Evolutionary conservation across 2,797 vertebrate species (phyloP), one percentile per base, ranked within the genome.

Genomic region (Salmo trutta): DNA sequence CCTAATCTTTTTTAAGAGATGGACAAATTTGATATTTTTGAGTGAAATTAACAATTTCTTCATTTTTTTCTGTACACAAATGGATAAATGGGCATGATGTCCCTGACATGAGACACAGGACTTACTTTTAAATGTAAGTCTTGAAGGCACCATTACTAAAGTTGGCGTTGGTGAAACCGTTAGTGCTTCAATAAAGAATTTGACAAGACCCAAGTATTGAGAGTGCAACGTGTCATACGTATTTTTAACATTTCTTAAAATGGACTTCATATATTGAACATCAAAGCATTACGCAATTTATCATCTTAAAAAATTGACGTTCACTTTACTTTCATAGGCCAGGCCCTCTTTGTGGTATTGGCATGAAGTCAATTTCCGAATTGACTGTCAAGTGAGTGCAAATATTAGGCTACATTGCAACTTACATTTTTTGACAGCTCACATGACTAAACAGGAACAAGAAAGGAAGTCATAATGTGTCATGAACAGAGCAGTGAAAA

Each of bases 391-490:
- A 66, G 66, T 24, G 8, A 72, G 24, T 16, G 33, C 17, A 51
- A 80, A 67, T 17, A 72, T 69, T 12, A 0, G 73, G 24, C 59
- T 64, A 64, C 59, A 59, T 51, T 31, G 36, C 19, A 52, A 27
- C 65, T 75, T n/a, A 31, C 47, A 75, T 56, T 66, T 33, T 64
- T 21, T 19, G 73, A 84, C 75, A 79, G 74, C 77, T 2, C 77
- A 79, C 80, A 33, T 76, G 82, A 41, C 0, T 1, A 41, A 1
- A 54, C 53, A 54, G 33, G 66, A 36, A 76, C 77, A 77, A 83
- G 78, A 85, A 84, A 76, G 77, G 56, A 83, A 73, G 21, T 15
- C 14, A n/a, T 64, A n/a, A 24, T 24, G 47, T 71, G 52, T 56
- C 53, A 59, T 19, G 27, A 19, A 29, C n/a, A 31, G 2, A 27